A percentile compares a stretch with the other conserved stretches of the same genome.
phyloP scores from a whole-genome alignment of 1,140 invertebrate genomes.

The Hormaphis cornu region DNA sequence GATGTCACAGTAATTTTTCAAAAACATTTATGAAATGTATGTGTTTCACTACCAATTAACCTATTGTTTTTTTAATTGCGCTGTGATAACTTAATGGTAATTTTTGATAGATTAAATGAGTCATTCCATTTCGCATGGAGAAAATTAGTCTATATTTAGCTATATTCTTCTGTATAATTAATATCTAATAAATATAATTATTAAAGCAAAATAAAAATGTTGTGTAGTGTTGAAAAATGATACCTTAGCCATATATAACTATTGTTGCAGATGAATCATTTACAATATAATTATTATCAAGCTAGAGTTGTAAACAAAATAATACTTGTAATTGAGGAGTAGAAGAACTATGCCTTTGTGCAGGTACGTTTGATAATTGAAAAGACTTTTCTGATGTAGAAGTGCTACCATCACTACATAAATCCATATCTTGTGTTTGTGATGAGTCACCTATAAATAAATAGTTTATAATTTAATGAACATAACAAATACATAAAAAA shows the following conservation, averaged over 20 bases:
- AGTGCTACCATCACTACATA: conserved; percentile 72
- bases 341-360: conserved; percentile 19
- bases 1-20: too few species aligned
- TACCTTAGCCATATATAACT: neutral
- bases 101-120: too few species aligned
- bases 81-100: too few species aligned
- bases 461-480: neutral
- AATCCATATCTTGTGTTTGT: conserved; percentile 67
- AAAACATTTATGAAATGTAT: too few species aligned
- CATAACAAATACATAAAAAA: neutral
- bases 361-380: conserved; percentile 6
- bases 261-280: neutral
- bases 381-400: conserved; percentile 59
- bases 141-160: too few species aligned
- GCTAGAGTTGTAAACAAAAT: neutral
- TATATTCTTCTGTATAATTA: neutral
- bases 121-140: too few species aligned
- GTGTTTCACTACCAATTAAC: too few species aligned
- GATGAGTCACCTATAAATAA: conserved; percentile 31
- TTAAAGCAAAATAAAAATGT: neutral
- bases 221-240: neutral
- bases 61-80: too few species aligned
- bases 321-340: conserved; percentile 15
- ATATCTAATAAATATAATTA: neutral
- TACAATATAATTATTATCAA: neutral